These are phyloP conservation scores for Drosophila limbata DNA, from an alignment of 2,888 invertebrate species.

Conservation along the genomic window DNA sequence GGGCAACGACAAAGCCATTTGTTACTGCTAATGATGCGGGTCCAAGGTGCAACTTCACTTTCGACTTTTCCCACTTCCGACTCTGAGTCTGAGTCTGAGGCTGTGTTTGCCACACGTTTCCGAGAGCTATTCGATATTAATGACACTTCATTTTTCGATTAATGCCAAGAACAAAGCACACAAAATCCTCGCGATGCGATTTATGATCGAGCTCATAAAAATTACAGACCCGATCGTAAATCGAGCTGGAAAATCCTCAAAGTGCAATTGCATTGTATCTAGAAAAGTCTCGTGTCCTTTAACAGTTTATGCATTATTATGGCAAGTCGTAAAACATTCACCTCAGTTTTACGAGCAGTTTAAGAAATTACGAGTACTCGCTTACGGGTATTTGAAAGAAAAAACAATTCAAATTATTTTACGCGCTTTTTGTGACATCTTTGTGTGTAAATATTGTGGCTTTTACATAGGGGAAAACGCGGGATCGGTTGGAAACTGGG, in stretches of 20 bases:
- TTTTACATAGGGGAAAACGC: slow-evolving; percentile 13
- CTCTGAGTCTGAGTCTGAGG: slow-evolving; percentile 4
- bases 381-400: background rate
- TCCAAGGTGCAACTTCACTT: slow-evolving; percentile 26
- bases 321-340: slow-evolving; percentile 4
- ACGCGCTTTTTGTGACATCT: slow-evolving; percentile 35
- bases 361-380: slow-evolving; percentile 12
- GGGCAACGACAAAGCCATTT: slow-evolving; percentile 31
- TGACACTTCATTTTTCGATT: slow-evolving; percentile 23
- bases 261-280: slow-evolving; percentile 7
- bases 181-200: slow-evolving; percentile 33
- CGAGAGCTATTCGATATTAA: slow-evolving; percentile 35
- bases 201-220: slow-evolving; percentile 47
- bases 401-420: slow-evolving; percentile 28
- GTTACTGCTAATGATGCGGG: slow-evolving; percentile 40
- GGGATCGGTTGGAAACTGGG: background rate
- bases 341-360: slow-evolving; percentile 43
- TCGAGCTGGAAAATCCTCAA: slow-evolving; percentile 24
- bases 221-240: slow-evolving; percentile 40
- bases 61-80: background rate
- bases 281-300: slow-evolving; percentile 8
- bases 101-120: slow-evolving; percentile 43
- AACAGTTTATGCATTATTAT: slow-evolving; percentile 9
- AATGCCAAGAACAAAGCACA: background rate
- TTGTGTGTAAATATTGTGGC: slow-evolving; percentile 49